Evolutionary conservation across 2,797 vertebrate species (phyloP).

Genomic region (Parauchenoglanis ngamensis): DNA sequence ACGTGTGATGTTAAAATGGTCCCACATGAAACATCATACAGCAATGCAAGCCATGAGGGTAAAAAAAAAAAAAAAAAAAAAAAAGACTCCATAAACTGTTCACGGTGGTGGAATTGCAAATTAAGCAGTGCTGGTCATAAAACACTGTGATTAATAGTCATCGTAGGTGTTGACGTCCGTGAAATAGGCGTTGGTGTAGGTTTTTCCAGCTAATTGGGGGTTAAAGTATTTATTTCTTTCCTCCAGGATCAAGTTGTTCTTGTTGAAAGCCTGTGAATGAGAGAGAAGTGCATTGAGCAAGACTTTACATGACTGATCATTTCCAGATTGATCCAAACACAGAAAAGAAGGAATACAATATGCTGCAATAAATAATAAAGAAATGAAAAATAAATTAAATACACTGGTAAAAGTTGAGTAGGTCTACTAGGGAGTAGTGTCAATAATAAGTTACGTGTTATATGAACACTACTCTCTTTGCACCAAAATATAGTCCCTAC

Average conservation of each 20-base stretch:
- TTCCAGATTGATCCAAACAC: background rate
- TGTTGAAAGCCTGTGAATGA: slow-evolving; percentile 90
- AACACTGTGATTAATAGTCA: slow-evolving; percentile 83
- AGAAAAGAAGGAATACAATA: background rate
- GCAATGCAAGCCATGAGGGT: slow-evolving; percentile 65
- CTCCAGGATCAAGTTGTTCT: slow-evolving; percentile 98
- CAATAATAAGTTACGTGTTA: background rate
- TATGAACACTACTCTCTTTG: background rate
- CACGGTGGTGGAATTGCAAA: slow-evolving; percentile 52
- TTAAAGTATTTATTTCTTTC: slow-evolving; percentile 99
- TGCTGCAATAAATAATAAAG: background rate
- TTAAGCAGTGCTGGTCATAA: slow-evolving; percentile 52
- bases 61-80: slow-evolving; percentile 61
- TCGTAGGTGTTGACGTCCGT: slow-evolving; percentile 98
- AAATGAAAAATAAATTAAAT: background rate
- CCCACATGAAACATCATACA: slow-evolving; percentile 65
- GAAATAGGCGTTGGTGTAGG: slow-evolving; percentile 97
- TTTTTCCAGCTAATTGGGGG: slow-evolving; percentile 93
- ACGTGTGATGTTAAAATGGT: slow-evolving; percentile 72
- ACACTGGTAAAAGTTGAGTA: background rate
- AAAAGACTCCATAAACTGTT: slow-evolving; percentile 53
- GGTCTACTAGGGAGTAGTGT: too few relatives aligned
- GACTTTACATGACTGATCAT: background rate
- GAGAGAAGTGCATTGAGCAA: slow-evolving; percentile 17
- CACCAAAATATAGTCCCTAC: background rate